Evolutionary conservation across 2,888 invertebrate genomes (phyloP).

Genomic region (Alsophila aescularia): DNA sequence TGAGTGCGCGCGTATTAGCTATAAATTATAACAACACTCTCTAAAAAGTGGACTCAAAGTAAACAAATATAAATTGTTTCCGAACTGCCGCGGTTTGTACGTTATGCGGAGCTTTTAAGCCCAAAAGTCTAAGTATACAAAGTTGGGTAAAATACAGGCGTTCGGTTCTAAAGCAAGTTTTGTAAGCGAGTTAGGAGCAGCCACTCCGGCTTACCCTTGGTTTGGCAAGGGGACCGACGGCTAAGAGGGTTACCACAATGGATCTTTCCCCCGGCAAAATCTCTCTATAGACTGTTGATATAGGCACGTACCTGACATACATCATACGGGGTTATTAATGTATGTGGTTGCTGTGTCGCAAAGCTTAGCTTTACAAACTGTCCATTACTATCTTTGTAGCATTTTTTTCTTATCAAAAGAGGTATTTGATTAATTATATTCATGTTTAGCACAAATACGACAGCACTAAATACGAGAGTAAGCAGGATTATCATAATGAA

Average conservation of each 20-base stretch:
- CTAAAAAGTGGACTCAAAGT: slow-evolving; percentile 15
- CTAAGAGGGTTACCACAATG: slow-evolving; percentile 80
- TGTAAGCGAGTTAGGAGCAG: slow-evolving; percentile 58
- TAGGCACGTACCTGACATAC: slow-evolving; percentile 25
- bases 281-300: slow-evolving; percentile 49
- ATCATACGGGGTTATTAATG: slow-evolving; percentile 17
- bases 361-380: neutral
- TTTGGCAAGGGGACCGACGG: slow-evolving; percentile 58
- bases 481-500: neutral
- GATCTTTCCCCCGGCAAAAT: slow-evolving; percentile 73
- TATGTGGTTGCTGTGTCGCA: slow-evolving; percentile 11
- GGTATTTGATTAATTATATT: neutral
- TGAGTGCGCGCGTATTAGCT: slow-evolving; percentile 22
- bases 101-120: slow-evolving; percentile 20
- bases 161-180: slow-evolving; percentile 48
- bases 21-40: slow-evolving; percentile 21
- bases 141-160: slow-evolving; percentile 48
- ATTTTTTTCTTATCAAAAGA: neutral
- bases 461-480: neutral
- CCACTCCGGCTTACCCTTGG: slow-evolving; percentile 67
- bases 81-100: slow-evolving; percentile 15
- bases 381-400: neutral
- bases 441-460: neutral
- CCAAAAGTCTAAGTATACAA: slow-evolving; percentile 24
- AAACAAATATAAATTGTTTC: slow-evolving; percentile 32